Conservation (phyloP, 2,888 invertebrate genomes). For the Campopleginae sp. region DNA sequence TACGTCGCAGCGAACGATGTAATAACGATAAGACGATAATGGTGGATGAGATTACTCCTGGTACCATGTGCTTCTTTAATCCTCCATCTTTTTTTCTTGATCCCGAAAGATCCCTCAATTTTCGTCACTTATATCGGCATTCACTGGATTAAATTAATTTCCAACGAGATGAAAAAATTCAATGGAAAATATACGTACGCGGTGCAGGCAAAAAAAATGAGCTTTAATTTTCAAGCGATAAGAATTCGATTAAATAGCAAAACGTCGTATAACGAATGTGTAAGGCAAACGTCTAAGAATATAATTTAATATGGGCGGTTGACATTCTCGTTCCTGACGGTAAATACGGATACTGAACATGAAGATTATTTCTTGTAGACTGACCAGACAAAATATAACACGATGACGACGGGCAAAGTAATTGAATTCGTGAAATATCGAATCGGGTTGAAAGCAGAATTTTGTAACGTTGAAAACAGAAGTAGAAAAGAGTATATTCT, state of each 20-base stretch:
- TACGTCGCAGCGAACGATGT: constrained; percentile 29
- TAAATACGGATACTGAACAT: background rate
- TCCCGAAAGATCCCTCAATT: constrained; percentile 1
- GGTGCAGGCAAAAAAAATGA: background rate
- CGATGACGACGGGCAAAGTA: background rate
- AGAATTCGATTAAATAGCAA: background rate
- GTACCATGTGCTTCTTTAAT: constrained; percentile 37
- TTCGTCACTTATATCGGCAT: constrained; percentile 1
- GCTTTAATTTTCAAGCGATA: background rate
- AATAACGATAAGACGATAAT: constrained; percentile 58
- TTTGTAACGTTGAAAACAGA: background rate
- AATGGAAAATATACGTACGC: background rate
- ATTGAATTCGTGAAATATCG: background rate
- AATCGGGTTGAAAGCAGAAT: too few relatives aligned
- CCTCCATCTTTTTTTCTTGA: constrained; percentile 4
- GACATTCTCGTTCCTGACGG: background rate
- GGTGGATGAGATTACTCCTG: constrained; percentile 27
- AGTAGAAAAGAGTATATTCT: background rate
- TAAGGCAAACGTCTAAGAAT: background rate
- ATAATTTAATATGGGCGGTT: background rate
- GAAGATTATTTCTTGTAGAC: background rate
- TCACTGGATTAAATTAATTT: background rate
- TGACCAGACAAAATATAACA: background rate
- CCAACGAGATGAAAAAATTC: background rate
- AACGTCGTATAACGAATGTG: background rate